Evolutionary conservation across 2,888 invertebrate species (phyloP), one percentile per base, ranked within the genome.

Genomic region (Nemoura dubitans): DNA sequence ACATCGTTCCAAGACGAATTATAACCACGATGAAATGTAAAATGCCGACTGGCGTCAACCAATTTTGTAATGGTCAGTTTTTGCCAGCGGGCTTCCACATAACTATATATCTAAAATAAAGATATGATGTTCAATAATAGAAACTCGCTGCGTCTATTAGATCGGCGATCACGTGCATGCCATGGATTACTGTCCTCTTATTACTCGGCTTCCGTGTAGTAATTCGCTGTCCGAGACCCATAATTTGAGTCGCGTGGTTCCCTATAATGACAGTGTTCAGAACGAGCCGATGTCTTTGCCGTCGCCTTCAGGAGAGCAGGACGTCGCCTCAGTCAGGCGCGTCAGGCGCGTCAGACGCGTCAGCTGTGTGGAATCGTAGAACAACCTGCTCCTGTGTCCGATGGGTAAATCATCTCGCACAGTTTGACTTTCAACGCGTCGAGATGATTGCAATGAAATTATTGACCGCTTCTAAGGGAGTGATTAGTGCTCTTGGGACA

Each of bases 191-290:
- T 78, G 78, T 78, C 59, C 6, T 81, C 81, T 81, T 81, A 81
- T 81, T 81, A 81, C 81, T 7, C 3, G 29, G 81, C 81, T 30
- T 81, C 81, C 59, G 30, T 81, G 6, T 29, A 21, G 5, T 81
- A 81, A 81, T 81, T 81, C 30, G 6, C 30, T 14, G 30, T 27
- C 29, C 42, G 25, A 36, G n/a, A 42, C 83, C 83, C 25, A 36
- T 83, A 83, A 83, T 83, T 83, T 83, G 42, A 25, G 84, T 76
- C 84, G 84, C 84, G 84, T 84, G 84, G 84, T 59, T 27, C n/a
- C 59, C 16, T 84, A n/a, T n/a, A 76, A 84, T 84, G 28, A 84
- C 84, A 28, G 28, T 84, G 25, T 84, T 84, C 84, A 76, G 29
- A 21, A 1, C 28, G 21, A 10, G 76, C 5, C 6, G 26, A 76